phyloP scores from a whole-genome alignment of 1,140 invertebrate species.

The Pseudachorutes palmiensis region DNA sequence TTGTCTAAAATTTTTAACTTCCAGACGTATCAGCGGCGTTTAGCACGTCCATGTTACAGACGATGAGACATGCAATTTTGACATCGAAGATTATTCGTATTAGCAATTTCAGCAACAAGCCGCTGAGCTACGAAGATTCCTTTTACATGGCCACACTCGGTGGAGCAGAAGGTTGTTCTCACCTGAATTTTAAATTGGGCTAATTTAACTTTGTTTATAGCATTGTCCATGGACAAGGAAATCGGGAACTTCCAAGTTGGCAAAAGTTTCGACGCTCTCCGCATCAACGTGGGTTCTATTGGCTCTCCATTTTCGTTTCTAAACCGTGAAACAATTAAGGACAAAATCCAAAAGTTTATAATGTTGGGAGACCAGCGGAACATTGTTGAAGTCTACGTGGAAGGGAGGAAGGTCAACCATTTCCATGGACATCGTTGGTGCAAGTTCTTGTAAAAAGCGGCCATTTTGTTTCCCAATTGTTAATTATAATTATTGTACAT shows the following conservation, averaged over 20 bases:
- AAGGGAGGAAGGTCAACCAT: conserved; percentile 54
- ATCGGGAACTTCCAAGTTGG: conserved; percentile 70
- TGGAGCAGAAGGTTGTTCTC: conserved; percentile 57
- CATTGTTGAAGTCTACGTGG: conserved; percentile 65
- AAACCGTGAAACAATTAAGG: conserved; percentile 45
- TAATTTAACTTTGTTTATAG: conserved; percentile 45
- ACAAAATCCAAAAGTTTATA: conserved; percentile 70
- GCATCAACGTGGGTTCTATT: conserved; percentile 46
- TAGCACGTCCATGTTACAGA: conserved; percentile 54
- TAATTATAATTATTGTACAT: too few relatives aligned
- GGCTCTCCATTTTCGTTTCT: conserved; percentile 47
- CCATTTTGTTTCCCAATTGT: not conserved
- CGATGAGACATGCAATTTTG: conserved; percentile 61
- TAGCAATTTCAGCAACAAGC: conserved; percentile 43
- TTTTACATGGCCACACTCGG: conserved; percentile 78
- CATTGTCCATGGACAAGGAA: conserved; percentile 58
- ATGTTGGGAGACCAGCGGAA: conserved; percentile 77
- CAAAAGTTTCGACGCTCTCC: conserved; percentile 77
- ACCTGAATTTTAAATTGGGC: not conserved
- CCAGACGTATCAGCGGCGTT: conserved; percentile 32
- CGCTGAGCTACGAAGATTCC: conserved; percentile 64
- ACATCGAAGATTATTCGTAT: conserved; percentile 58
- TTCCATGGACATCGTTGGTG: not conserved
- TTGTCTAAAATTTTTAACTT: conserved; percentile 1
- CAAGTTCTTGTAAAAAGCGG: conserved; percentile 1